phyloP scores from a whole-genome alignment of 2,113 vertebrate species.

The Hydropotes inermis region DNA sequence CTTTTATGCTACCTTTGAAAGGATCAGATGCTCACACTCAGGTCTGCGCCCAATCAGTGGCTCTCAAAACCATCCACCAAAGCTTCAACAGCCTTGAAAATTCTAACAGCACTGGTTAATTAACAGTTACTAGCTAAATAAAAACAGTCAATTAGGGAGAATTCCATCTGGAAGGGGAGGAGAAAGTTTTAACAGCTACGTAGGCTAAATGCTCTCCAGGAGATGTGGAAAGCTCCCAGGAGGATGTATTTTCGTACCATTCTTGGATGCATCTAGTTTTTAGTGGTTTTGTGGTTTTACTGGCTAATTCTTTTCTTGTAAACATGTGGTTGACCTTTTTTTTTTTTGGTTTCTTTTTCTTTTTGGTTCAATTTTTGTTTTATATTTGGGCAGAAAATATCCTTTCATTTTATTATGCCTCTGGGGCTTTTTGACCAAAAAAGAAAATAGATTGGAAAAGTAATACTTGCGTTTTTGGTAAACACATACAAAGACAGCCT shows the following conservation, averaged over 20 bases:
- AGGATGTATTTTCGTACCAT: accelerated
- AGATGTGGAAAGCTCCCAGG: neutral
- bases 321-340: neutral
- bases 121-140: neutral
- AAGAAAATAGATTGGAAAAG: neutral
- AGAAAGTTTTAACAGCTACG: neutral
- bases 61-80: neutral
- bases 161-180: neutral
- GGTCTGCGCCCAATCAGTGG: neutral
- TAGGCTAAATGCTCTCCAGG: neutral
- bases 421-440: neutral
- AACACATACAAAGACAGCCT: neutral
- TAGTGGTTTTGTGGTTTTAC: neutral
- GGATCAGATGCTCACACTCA: neutral
- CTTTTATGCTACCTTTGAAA: neutral
- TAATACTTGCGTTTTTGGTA: neutral
- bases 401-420: neutral
- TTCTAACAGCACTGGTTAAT: neutral
- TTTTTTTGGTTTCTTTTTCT: neutral
- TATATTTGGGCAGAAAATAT: neutral
- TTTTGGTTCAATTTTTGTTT: neutral
- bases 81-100: neutral
- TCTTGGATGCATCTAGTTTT: neutral
- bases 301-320: neutral
- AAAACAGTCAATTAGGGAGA: neutral